These are phyloP conservation scores for Hoplostethus atlanticus DNA, from an alignment of 2,797 vertebrate species.

Conservation along the genomic window DNA sequence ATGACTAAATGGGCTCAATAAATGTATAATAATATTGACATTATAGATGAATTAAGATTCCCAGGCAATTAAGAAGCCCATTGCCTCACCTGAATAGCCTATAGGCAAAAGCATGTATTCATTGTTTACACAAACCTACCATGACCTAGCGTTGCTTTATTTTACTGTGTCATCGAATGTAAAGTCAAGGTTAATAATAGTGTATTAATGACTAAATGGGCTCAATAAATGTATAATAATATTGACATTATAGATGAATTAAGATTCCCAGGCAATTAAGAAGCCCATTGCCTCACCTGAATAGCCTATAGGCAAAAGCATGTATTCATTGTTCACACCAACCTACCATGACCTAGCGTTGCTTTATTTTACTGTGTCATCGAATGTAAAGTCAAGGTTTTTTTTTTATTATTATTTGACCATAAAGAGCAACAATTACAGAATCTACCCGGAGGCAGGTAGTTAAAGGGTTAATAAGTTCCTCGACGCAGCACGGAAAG, in stretches of 20 bases:
- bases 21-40: background rate
- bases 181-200: background rate
- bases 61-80: background rate
- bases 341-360: no score
- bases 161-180: no score
- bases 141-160: no score
- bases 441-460: background rate
- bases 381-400: no score
- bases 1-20: background rate
- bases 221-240: background rate
- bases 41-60: no score
- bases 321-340: no score
- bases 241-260: no score
- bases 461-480: constrained; percentile 58
- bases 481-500: constrained; percentile 55
- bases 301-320: background rate
- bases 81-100: constrained; percentile 27
- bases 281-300: constrained; percentile 26
- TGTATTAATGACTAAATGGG: background rate
- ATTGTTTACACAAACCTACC: no score
- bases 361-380: no score
- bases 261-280: no score
- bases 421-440: background rate
- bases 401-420: background rate
- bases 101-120: no score